Evolutionary conservation across 2,113 vertebrate genomes (phyloP).

Genomic region (Gymnobelideus leadbeateri): DNA sequence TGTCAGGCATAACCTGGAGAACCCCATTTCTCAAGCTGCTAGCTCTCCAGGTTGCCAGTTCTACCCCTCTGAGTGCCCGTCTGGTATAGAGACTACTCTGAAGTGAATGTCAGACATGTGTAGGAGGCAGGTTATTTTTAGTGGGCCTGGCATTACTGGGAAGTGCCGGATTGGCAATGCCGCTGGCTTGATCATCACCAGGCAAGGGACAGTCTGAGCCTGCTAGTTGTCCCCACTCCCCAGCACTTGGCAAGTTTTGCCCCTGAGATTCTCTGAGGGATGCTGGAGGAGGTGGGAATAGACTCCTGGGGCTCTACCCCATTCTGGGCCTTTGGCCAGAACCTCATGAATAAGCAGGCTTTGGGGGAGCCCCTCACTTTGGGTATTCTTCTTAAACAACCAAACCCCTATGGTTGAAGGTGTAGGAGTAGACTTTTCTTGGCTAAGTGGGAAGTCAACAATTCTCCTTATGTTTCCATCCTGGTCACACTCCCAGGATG

Average conservation of each 20-base stretch:
- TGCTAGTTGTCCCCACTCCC: neutral
- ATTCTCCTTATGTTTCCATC: neutral
- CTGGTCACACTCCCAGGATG: neutral
- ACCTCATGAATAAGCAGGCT: neutral
- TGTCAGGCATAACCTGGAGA: neutral
- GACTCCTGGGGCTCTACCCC: neutral
- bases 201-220: neutral
- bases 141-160: neutral
- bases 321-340: neutral
- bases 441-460: neutral
- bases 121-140: conserved; percentile 10
- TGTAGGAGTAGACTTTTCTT: neutral
- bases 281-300: neutral
- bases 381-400: neutral
- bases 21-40: neutral
- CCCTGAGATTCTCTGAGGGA: neutral
- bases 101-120: neutral
- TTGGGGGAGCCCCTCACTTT: neutral
- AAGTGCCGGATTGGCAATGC: neutral
- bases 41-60: neutral
- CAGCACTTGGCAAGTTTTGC: neutral
- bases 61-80: neutral
- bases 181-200: neutral
- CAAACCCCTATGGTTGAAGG: neutral
- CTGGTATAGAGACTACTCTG: neutral